Conservation (phyloP, 35 echinoderm and acorn worm genomes). For the Apostichopus japonicus region DNA sequence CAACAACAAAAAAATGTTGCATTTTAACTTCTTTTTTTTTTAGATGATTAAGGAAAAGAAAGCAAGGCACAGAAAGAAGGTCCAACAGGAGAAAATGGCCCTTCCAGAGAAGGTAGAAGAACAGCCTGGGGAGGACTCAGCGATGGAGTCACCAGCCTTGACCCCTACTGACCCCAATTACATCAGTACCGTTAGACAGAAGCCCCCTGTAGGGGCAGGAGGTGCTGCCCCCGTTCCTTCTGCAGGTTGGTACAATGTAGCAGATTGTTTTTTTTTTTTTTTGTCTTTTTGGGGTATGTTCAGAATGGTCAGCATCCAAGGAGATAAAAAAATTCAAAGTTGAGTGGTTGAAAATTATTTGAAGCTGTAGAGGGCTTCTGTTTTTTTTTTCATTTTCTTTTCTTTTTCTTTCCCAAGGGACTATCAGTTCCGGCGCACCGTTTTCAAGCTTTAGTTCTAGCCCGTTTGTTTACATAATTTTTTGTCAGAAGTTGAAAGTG, state of each 20-base stretch:
- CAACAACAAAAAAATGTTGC: no score
- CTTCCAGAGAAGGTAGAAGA: constrained; percentile 16
- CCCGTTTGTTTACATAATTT: no score
- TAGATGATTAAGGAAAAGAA: constrained; percentile 96
- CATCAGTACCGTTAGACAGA: constrained; percentile 60
- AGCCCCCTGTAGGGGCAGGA: constrained; percentile 41
- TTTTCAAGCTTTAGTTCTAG: no score
- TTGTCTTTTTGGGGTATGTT: not conserved
- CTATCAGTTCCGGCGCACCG: no score
- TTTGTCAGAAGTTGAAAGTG: no score
- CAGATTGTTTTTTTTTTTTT: not conserved
- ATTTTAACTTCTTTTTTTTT: not conserved
- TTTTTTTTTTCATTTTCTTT: no score
- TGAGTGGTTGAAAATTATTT: no score
- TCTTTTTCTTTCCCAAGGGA: no score
- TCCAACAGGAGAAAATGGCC: constrained; percentile 54
- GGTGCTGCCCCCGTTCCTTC: constrained; percentile 19
- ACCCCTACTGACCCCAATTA: constrained; percentile 55
- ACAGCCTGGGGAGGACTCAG: constrained; percentile 40
- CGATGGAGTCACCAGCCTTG: constrained; percentile 51
- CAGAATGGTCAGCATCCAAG: no score
- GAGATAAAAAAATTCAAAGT: no score
- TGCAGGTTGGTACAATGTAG: not conserved
- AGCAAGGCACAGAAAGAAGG: constrained; percentile 73
- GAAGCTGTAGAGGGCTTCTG: no score